These are phyloP conservation scores for Ophiothrix spiculata DNA, from an alignment of 35 echinoderm and acorn worm species.

Conservation along the genomic window DNA sequence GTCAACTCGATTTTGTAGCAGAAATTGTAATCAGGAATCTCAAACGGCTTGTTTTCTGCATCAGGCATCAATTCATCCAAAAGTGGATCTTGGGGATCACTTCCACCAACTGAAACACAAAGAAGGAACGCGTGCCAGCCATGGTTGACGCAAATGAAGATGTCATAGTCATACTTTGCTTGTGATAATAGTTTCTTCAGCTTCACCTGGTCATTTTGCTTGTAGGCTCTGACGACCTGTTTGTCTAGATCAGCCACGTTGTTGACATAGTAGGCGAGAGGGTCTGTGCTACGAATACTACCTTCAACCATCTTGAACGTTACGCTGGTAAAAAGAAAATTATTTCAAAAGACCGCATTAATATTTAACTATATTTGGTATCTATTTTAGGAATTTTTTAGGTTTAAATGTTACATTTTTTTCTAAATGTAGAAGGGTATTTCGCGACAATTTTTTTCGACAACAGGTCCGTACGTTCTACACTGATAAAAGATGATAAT, in stretches of 20 bases:
- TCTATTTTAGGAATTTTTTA: too few species aligned
- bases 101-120: conserved; percentile 18
- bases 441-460: too few species aligned
- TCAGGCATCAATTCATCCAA: conserved; percentile 10
- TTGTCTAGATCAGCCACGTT: conserved; percentile 35
- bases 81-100: not conserved
- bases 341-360: too few species aligned
- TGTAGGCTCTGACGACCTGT: conserved; percentile 29
- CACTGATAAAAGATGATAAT: too few species aligned
- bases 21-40: conserved; percentile 17
- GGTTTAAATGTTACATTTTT: too few species aligned
- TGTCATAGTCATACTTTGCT: conserved; percentile 21
- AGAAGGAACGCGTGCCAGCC: conserved; percentile 55
- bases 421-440: too few species aligned
- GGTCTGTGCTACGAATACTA: conserved; percentile 35
- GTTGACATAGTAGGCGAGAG: conserved; percentile 62
- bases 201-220: not conserved
- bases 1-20: conserved; percentile 34
- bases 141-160: conserved; percentile 33
- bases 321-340: too few species aligned
- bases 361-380: too few species aligned
- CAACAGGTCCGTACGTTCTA: too few species aligned
- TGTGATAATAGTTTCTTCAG: conserved; percentile 29
- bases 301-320: conserved; percentile 59
- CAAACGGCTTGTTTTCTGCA: conserved; percentile 17